Percentiles rank a stretch among this genome's conserved stretches.
These are phyloP conservation scores for Limnephilus auricula DNA, from an alignment of 2,888 invertebrate species.

Conservation along the genomic window DNA sequence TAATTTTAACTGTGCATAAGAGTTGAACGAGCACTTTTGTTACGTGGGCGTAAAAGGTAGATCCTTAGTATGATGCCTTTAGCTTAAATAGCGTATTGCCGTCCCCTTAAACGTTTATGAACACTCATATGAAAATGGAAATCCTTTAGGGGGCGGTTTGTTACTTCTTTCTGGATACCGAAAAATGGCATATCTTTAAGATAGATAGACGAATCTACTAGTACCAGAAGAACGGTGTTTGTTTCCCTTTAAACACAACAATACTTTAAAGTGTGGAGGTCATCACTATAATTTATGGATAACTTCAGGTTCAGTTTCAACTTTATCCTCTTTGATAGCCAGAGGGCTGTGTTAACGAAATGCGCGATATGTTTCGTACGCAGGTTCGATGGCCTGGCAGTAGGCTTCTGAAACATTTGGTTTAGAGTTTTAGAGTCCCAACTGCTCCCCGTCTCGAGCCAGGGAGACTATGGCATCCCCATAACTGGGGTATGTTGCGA, in stretches of 20 bases:
- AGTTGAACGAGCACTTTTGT: background rate
- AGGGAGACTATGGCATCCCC: too few species aligned
- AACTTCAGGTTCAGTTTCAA: background rate
- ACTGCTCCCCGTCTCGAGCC: too few species aligned
- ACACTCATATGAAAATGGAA: constrained; percentile 38
- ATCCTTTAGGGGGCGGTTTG: background rate
- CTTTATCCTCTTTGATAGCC: background rate
- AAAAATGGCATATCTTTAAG: background rate
- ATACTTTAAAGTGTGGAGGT: background rate
- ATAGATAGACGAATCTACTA: too few species aligned
- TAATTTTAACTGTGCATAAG: background rate
- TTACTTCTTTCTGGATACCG: background rate
- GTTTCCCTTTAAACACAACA: background rate
- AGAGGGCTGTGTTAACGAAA: background rate
- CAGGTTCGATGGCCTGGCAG: background rate
- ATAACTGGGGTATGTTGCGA: too few species aligned
- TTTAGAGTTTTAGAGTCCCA: too few species aligned
- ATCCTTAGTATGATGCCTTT: background rate
- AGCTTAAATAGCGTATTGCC: constrained; percentile 33
- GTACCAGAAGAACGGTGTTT: too few species aligned
- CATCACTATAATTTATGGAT: background rate
- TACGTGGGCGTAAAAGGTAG: background rate
- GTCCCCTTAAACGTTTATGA: constrained; percentile 35
- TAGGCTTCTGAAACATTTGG: background rate
- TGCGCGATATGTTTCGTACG: too few species aligned